phyloP scores from a whole-genome alignment of 2,888 invertebrate species.

The Drosophila phalerata region DNA sequence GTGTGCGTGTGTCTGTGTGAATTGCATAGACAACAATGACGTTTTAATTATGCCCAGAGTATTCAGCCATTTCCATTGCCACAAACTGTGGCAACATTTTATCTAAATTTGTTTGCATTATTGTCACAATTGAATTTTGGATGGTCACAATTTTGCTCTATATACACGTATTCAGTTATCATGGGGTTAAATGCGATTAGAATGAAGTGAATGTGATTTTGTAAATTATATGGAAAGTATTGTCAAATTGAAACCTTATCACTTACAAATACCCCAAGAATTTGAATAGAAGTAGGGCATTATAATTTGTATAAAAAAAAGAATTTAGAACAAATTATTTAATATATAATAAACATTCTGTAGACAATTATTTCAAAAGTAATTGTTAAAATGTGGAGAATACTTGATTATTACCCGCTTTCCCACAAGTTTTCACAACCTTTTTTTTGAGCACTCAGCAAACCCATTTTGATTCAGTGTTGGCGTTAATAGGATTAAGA shows the following conservation, averaged over 20 bases:
- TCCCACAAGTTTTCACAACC: constrained; percentile 4
- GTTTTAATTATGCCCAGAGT: constrained; percentile 58
- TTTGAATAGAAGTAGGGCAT: not conserved
- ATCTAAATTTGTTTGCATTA: constrained; percentile 46
- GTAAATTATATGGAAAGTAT: constrained; percentile 10
- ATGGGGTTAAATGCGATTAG: constrained; percentile 15
- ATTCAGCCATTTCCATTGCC: constrained; percentile 34
- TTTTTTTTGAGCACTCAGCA: constrained; percentile 8
- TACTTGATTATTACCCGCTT: not conserved
- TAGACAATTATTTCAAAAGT: not conserved
- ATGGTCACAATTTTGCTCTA: constrained; percentile 15
- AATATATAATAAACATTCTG: not conserved
- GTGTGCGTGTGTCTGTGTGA: constrained; percentile 14
- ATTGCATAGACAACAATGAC: constrained; percentile 50
- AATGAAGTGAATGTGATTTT: constrained; percentile 16
- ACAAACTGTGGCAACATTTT: constrained; percentile 36
- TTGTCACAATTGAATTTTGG: constrained; percentile 47
- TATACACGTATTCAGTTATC: constrained; percentile 14
- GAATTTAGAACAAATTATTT: too few relatives aligned
- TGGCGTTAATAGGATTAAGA: constrained; percentile 67
- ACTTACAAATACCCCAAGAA: not conserved
- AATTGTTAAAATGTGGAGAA: not conserved
- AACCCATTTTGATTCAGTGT: constrained; percentile 25
- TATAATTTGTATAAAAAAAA: too few relatives aligned
- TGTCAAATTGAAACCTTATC: constrained; percentile 2